Percentiles rank a stretch among this genome's conserved stretches.
These are phyloP conservation scores for Sisor rabdophorus DNA, from an alignment of 2,113 vertebrate genomes.

Conservation along the genomic window DNA sequence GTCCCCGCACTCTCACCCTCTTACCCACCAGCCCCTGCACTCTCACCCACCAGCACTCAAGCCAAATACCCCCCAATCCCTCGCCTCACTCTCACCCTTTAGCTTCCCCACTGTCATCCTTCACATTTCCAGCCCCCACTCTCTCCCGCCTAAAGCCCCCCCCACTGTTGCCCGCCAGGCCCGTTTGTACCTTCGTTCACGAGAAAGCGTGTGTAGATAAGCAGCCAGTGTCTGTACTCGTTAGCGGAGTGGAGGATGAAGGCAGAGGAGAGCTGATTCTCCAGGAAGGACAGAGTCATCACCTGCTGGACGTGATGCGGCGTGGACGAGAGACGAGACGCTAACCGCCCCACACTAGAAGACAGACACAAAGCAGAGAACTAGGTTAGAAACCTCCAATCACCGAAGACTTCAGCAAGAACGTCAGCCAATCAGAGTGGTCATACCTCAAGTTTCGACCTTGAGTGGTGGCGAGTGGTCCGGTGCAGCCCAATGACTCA, in stretches of 20 bases:
- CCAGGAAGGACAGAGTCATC: conserved; percentile 89
- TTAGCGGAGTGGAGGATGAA: conserved; percentile 83
- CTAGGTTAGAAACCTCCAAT: background rate
- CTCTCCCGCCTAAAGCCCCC: background rate
- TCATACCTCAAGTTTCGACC: conserved; percentile 87
- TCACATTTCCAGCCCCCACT: too few relatives aligned
- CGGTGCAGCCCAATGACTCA: conserved; percentile 82
- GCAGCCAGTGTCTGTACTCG: conserved; percentile 94
- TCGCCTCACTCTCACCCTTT: too few relatives aligned
- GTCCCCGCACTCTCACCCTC: too few relatives aligned
- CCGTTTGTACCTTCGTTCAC: conserved; percentile 87
- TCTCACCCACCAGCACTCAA: too few relatives aligned
- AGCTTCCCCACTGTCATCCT: too few relatives aligned
- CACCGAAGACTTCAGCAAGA: background rate
- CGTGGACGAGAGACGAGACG: conserved; percentile 86
- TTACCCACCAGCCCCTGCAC: too few relatives aligned
- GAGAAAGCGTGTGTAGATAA: conserved; percentile 93
- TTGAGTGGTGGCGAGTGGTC: conserved; percentile 90
- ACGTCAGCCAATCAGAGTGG: background rate
- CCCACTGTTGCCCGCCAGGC: background rate
- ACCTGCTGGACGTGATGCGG: conserved; percentile 92
- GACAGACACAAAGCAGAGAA: conserved; percentile 20
- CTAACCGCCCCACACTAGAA: conserved; percentile 83
- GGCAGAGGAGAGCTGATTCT: conserved; percentile 89
- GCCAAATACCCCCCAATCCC: too few relatives aligned